phyloP scores from a whole-genome alignment of 1,140 invertebrate species.

The Zaprionus inermis region DNA sequence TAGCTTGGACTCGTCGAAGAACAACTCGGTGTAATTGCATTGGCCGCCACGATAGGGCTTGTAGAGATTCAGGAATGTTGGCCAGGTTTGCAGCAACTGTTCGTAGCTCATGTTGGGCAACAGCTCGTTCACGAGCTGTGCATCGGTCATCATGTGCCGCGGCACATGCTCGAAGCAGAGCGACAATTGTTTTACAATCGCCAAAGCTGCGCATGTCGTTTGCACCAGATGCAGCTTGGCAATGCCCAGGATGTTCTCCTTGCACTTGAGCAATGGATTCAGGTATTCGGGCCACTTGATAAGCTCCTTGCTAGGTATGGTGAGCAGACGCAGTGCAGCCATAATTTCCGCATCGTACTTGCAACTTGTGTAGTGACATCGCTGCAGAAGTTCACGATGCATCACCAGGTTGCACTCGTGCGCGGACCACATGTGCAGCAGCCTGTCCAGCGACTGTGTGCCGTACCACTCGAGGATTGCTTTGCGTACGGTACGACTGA shows the following conservation, averaged over 20 bases:
- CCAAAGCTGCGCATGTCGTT: conserved; percentile 32
- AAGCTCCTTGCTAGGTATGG: conserved; percentile 25
- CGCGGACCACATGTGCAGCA: conserved; percentile 62
- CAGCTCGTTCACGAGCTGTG: conserved; percentile 38
- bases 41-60: background rate
- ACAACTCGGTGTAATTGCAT: conserved; percentile 12
- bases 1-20: conserved; percentile 53
- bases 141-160: conserved; percentile 31
- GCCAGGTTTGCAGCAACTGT: conserved; percentile 61
- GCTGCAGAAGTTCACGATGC: conserved; percentile 59
- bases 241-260: conserved; percentile 43
- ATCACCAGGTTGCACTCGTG: conserved; percentile 24
- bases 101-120: conserved; percentile 60
- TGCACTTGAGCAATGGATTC: conserved; percentile 26
- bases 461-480: conserved; percentile 70
- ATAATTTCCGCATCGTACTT: conserved; percentile 27
- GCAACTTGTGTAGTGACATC: conserved; percentile 54
- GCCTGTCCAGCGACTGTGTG: conserved; percentile 41
- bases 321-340: conserved; percentile 52
- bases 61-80: conserved; percentile 20
- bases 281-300: conserved; percentile 48
- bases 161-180: conserved; percentile 65
- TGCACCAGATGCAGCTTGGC: conserved; percentile 45
- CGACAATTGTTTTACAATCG: conserved; percentile 46
- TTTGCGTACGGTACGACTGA: conserved; percentile 68